A percentile compares a stretch with the other conserved stretches of the same genome.
These are phyloP conservation scores for Athalia rosae DNA, from an alignment of 2,888 invertebrate species.

Conservation along the genomic window DNA sequence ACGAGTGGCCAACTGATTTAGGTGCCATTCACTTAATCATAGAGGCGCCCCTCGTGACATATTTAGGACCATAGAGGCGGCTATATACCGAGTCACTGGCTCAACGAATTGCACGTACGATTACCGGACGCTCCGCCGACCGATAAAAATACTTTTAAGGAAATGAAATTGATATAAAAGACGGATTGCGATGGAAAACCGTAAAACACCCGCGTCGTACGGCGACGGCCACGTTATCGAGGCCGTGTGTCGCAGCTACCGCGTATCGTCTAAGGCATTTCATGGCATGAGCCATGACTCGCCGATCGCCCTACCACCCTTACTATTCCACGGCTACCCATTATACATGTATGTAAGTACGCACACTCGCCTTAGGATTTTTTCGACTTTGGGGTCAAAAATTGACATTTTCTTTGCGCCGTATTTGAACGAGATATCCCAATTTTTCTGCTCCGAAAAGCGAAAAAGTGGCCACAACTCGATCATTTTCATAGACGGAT, in stretches of 20 bases:
- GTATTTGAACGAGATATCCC: too few relatives aligned
- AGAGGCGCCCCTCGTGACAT: constrained; percentile 52
- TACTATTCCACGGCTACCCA: neutral
- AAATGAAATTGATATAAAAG: constrained; percentile 63
- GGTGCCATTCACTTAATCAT: constrained; percentile 51
- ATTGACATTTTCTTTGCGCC: too few relatives aligned
- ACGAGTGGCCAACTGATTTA: constrained; percentile 44
- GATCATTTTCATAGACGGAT: too few relatives aligned
- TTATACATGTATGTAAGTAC: neutral
- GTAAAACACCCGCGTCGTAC: constrained; percentile 51
- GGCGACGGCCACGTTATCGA: constrained; percentile 43
- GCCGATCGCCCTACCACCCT: constrained; percentile 19
- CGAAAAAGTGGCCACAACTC: too few relatives aligned
- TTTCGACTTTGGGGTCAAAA: too few relatives aligned
- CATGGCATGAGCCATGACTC: neutral
- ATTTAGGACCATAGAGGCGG: constrained; percentile 47
- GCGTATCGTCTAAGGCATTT: too few relatives aligned
- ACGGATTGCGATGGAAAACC: constrained; percentile 53
- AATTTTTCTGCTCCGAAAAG: too few relatives aligned
- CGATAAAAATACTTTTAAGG: constrained; percentile 63
- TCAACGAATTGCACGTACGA: constrained; percentile 54
- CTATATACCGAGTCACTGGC: constrained; percentile 51
- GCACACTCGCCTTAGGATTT: too few relatives aligned
- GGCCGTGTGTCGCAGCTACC: constrained; percentile 27
- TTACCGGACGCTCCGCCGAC: constrained; percentile 44